These are phyloP conservation scores for Leucoraja ocellata DNA, from an alignment of 2,797 vertebrate species.

Conservation along the genomic window DNA sequence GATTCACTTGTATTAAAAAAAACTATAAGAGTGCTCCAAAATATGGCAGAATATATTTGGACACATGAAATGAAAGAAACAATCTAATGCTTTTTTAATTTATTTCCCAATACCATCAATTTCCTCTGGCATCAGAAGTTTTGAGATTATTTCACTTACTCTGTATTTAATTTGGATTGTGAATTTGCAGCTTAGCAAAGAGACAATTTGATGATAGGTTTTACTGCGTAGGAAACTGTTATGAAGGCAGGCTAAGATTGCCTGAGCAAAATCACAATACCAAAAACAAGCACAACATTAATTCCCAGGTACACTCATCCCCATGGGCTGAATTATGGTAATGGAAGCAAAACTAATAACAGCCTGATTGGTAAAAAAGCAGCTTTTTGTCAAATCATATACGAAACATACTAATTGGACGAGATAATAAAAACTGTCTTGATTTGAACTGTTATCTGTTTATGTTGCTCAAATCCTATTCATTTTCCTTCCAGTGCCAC, in stretches of 20 bases:
- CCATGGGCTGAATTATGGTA: neutral
- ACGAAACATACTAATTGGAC: neutral
- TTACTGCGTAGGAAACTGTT: slow-evolving; percentile 3
- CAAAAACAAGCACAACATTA: neutral
- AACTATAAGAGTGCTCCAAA: neutral
- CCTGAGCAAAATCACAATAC: slow-evolving; percentile 11
- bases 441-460: slow-evolving; percentile 6
- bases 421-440: neutral
- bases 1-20: neutral
- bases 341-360: neutral
- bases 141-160: neutral
- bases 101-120: neutral
- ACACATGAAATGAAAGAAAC: neutral
- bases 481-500: neutral
- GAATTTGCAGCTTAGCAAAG: neutral
- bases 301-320: neutral
- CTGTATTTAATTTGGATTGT: neutral
- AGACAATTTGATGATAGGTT: neutral
- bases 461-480: neutral
- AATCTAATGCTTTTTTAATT: neutral
- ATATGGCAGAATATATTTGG: neutral
- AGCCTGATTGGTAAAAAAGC: neutral
- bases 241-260: neutral
- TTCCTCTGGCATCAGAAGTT: neutral
- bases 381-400: neutral